Base-by-base conservation (phyloP, 1,140 invertebrate species). In the Campoletis sonorensis region DNA sequence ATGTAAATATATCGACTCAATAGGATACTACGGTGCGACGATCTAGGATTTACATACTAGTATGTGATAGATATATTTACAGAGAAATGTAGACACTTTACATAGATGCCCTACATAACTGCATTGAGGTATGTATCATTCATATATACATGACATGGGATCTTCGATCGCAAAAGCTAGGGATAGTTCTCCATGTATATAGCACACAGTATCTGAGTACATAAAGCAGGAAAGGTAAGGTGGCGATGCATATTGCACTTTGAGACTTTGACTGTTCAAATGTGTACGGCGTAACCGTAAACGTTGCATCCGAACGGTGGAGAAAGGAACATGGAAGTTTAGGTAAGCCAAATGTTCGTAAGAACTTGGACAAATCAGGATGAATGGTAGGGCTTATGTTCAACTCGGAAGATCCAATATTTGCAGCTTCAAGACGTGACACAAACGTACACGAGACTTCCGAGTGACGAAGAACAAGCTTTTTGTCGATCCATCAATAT, bases 1-100 rank as follows among this genome's bases (percentile, higher is more conserved):
- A 61, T 77, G 73, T 54, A 77, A 77, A 77, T 77, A 77, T 40
- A 77, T 77, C 73, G 73, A 7, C 54, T 77, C 51, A 61, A 27
- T n/a, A n/a, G n/a, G 30, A 61, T 77, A 30, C 73, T 54, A 51
- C 21, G 54, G n/a, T 54, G 37, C 51, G 61, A 77, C 73, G 54
- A 64, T 61, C 54, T 54, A 21, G 30, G 51, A 27, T 45, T 61
- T 64, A 23, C 23, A 37, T 61, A 61, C 73, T 37, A 64, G 27
- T 61, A 21, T 77, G 73, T 61, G 61, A 61, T 64, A 40, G 27
- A 77, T 64, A 61, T 4, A 16, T 40, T 54, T 64, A 64, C 73
- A 18, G 30, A 26, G 18, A 13, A 23, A 30, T 33, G 45, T 58
- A 76, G 37, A 77, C 16, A 21, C 0, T 5, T 11, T n/a, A 61